These are phyloP conservation scores for Hestina assimilis DNA, from an alignment of 1,140 invertebrate species.

Conservation along the genomic window DNA sequence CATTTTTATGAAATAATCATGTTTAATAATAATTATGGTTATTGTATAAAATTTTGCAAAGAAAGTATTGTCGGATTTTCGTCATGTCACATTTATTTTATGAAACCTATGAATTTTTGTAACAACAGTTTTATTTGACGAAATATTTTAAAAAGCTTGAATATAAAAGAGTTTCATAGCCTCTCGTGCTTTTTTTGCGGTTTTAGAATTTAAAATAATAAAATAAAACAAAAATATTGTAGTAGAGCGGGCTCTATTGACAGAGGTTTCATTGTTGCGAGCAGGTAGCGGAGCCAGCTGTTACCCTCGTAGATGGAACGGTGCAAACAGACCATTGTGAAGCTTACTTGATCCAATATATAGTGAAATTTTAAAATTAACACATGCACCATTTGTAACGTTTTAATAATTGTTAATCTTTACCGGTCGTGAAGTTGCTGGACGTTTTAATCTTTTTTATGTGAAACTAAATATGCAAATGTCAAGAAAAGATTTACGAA, in stretches of 20 bases:
- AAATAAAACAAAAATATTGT: slow-evolving; percentile 60
- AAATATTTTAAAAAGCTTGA: slow-evolving; percentile 16
- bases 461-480: neutral
- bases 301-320: slow-evolving; percentile 54
- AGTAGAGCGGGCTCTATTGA: slow-evolving; percentile 49
- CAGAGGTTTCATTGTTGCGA: slow-evolving; percentile 60
- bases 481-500: too few relatives aligned
- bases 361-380: slow-evolving; percentile 47
- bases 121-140: slow-evolving; percentile 9
- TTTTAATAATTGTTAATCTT: slow-evolving; percentile 7
- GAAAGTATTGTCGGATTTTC: neutral
- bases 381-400: slow-evolving; percentile 21
- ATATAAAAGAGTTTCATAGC: slow-evolving; percentile 14
- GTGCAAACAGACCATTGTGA: slow-evolving; percentile 56
- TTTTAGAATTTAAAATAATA: slow-evolving; percentile 35
- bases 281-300: slow-evolving; percentile 68
- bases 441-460: neutral
- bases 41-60: neutral
- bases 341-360: slow-evolving; percentile 42
- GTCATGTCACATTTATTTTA: slow-evolving; percentile 6
- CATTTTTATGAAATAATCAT: slow-evolving; percentile 1
- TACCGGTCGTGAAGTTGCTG: neutral
- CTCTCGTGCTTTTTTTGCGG: slow-evolving; percentile 21
- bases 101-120: slow-evolving; percentile 1
- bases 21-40: too few relatives aligned